Evolutionary conservation across 2,113 vertebrate species (phyloP).

Genomic region (Hyperoodon ampullatus): DNA sequence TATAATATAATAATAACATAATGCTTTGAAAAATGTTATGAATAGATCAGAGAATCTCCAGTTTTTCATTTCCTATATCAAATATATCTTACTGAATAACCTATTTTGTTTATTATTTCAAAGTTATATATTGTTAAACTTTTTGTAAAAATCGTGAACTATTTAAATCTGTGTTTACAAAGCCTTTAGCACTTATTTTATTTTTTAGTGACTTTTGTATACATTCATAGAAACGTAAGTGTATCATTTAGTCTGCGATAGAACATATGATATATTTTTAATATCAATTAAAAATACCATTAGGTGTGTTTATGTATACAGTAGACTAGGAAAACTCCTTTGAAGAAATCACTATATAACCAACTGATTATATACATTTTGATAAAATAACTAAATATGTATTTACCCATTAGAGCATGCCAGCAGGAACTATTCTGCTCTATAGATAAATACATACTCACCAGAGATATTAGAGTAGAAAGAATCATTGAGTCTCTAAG

Average conservation of each 20-base stretch:
- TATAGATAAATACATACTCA: conserved; percentile 45
- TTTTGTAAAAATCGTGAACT: not conserved
- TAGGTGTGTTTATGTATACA: not conserved
- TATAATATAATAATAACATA: not conserved
- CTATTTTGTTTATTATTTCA: conserved; percentile 4
- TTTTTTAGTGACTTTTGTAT: not conserved
- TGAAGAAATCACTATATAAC: conserved; percentile 29
- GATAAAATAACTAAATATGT: conserved; percentile 59
- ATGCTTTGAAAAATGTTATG: conserved; percentile 32
- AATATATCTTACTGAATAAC: not conserved
- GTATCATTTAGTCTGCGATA: not conserved
- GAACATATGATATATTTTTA: not conserved
- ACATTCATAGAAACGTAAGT: not conserved
- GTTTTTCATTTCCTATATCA: not conserved
- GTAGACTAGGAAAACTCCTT: not conserved
- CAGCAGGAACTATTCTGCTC: conserved; percentile 13
- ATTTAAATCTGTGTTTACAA: not conserved
- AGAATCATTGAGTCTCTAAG: conserved; percentile 44
- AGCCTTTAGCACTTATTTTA: not conserved
- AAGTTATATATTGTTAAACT: not conserved
- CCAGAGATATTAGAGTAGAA: conserved; percentile 57
- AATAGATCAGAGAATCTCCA: not conserved
- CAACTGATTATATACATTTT: conserved; percentile 59
- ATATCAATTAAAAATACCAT: not conserved
- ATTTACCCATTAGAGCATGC: conserved; percentile 42